These are phyloP conservation scores for Agriotes lineatus DNA, from an alignment of 2,888 invertebrate species.

Conservation along the genomic window DNA sequence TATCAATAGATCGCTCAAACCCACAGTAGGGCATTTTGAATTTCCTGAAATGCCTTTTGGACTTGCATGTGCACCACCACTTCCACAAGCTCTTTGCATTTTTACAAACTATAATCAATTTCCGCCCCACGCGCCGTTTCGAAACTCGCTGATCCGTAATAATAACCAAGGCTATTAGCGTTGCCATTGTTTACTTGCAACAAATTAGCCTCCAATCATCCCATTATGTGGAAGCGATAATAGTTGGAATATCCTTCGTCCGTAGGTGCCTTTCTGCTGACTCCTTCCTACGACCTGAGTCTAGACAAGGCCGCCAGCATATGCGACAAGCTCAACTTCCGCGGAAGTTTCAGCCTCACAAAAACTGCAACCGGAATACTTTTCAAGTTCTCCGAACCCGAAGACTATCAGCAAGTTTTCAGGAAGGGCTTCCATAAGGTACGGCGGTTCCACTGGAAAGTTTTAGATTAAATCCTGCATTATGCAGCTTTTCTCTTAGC, in stretches of 20 bases:
- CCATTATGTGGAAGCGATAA: not conserved
- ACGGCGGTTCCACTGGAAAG: constrained; percentile 53
- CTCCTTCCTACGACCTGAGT: constrained; percentile 87
- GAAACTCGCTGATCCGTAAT: constrained; percentile 11
- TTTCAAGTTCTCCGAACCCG: constrained; percentile 89
- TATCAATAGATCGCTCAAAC: no score
- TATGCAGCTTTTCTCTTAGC: not conserved
- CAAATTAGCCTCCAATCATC: constrained; percentile 7
- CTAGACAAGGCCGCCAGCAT: constrained; percentile 88
- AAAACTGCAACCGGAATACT: constrained; percentile 91
- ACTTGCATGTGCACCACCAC: no score
- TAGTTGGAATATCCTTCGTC: constrained; percentile 25
- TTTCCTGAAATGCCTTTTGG: no score
- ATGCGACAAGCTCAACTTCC: constrained; percentile 91
- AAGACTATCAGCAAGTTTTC: constrained; percentile 88
- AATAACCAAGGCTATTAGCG: not conserved
- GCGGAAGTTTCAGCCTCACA: constrained; percentile 87
- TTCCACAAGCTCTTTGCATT: no score
- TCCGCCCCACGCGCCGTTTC: not conserved
- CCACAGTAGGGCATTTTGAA: no score
- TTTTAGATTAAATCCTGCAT: not conserved
- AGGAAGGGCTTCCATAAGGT: constrained; percentile 84
- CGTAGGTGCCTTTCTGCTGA: constrained; percentile 82
- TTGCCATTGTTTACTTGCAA: constrained; percentile 1
- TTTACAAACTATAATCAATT: not conserved